phyloP scores from a whole-genome alignment of 2,797 vertebrate genomes.

The Delichon dasypus region DNA sequence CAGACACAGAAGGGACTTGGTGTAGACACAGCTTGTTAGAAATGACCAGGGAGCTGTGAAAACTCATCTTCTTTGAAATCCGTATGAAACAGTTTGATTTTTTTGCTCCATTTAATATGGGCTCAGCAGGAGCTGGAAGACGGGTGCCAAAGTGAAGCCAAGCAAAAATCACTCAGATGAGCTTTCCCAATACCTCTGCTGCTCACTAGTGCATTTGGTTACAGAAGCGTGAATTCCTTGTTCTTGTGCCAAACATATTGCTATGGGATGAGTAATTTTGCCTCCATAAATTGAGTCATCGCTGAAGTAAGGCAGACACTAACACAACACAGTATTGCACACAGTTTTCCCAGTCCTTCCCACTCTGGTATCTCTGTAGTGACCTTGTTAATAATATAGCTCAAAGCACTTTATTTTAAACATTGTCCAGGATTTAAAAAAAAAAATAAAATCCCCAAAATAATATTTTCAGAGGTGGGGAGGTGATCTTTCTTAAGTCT shows the following conservation, averaged over 20 bases:
- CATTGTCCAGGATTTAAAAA: background rate
- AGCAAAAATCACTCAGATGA: background rate
- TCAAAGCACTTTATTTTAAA: background rate
- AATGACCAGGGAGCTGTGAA: background rate
- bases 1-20: background rate
- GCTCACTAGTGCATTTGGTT: background rate
- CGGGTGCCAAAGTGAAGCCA: slow-evolving; percentile 21
- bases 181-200: background rate
- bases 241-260: background rate
- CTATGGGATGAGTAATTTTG: background rate
- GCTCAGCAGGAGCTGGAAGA: background rate
- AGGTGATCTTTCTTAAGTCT: background rate
- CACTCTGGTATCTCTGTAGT: background rate
- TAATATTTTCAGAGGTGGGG: background rate
- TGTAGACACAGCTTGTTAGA: background rate
- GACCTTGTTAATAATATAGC: background rate
- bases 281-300: slow-evolving; percentile 15
- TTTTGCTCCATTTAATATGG: slow-evolving; percentile 31
- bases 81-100: background rate
- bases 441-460: background rate
- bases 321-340: background rate
- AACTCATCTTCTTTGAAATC: background rate
- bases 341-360: background rate
- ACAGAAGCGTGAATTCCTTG: background rate
- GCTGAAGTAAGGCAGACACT: background rate